These are phyloP conservation scores for Hoplias malabaricus DNA, from an alignment of 2,113 vertebrate genomes.

Conservation along the genomic window DNA sequence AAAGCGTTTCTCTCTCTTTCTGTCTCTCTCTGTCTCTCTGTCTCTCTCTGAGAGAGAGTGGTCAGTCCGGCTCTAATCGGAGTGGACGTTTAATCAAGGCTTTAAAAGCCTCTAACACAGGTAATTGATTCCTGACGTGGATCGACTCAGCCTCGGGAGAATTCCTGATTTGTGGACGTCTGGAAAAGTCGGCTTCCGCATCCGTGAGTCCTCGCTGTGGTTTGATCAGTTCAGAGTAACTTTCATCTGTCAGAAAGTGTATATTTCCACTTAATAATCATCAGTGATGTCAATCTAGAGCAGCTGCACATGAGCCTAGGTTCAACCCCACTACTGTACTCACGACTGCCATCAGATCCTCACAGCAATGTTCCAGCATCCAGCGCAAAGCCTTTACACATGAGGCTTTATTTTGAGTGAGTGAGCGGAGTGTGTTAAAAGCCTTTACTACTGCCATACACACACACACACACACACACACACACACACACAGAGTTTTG, in stretches of 20 bases:
- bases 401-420: too few relatives aligned
- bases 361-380: too few relatives aligned
- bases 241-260: too few relatives aligned
- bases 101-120: background rate
- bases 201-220: too few relatives aligned
- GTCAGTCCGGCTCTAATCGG: background rate
- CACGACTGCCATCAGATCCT: too few relatives aligned
- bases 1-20: background rate
- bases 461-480: conserved; percentile 3
- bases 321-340: too few relatives aligned
- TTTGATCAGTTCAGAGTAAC: too few relatives aligned
- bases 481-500: conserved; percentile 24
- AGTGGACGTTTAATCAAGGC: background rate
- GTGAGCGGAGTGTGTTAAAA: too few relatives aligned
- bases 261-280: too few relatives aligned
- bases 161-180: background rate
- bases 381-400: too few relatives aligned
- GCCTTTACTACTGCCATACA: background rate
- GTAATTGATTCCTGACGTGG: background rate
- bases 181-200: background rate
- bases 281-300: too few relatives aligned
- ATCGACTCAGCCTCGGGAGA: background rate
- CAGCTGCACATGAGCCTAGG: too few relatives aligned
- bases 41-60: background rate
- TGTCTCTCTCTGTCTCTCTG: background rate